phyloP scores from a whole-genome alignment of 2,888 invertebrate species.

The Dryococelus australis region DNA sequence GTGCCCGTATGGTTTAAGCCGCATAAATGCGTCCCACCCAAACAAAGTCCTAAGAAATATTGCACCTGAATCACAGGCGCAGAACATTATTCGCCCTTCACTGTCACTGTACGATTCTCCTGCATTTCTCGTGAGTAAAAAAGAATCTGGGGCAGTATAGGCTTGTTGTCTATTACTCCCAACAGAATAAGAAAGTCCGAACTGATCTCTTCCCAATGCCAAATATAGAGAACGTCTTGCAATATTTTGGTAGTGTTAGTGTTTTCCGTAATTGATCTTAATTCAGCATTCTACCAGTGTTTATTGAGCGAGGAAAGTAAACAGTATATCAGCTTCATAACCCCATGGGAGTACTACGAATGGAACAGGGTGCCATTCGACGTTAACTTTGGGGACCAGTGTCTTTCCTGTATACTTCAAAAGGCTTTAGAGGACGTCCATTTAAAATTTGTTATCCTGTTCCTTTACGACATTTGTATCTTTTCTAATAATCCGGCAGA shows the following conservation, averaged over 20 bases:
- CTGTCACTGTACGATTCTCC: too few relatives aligned
- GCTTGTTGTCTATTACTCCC: too few relatives aligned
- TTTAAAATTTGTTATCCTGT: not conserved
- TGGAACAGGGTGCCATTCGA: slow-evolving; percentile 42
- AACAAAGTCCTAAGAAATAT: not conserved
- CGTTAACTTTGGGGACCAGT: not conserved
- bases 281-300: slow-evolving; percentile 13
- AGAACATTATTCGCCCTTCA: too few relatives aligned
- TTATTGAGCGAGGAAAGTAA: too few relatives aligned
- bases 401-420: not conserved
- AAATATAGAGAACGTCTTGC: not conserved
- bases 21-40: not conserved
- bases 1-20: not conserved
- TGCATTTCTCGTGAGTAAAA: too few relatives aligned
- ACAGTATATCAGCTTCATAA: too few relatives aligned
- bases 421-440: not conserved
- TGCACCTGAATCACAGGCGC: too few relatives aligned
- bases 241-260: not conserved
- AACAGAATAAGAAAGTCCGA: too few relatives aligned
- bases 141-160: too few relatives aligned
- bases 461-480: not conserved
- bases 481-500: not conserved
- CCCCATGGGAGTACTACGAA: not conserved
- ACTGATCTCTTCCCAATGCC: too few relatives aligned
- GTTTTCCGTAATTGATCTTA: not conserved